A percentile compares a stretch with the other conserved stretches of the same genome.
phyloP scores from a whole-genome alignment of 2,888 invertebrate species.

The Sabellastarte sp. region DNA sequence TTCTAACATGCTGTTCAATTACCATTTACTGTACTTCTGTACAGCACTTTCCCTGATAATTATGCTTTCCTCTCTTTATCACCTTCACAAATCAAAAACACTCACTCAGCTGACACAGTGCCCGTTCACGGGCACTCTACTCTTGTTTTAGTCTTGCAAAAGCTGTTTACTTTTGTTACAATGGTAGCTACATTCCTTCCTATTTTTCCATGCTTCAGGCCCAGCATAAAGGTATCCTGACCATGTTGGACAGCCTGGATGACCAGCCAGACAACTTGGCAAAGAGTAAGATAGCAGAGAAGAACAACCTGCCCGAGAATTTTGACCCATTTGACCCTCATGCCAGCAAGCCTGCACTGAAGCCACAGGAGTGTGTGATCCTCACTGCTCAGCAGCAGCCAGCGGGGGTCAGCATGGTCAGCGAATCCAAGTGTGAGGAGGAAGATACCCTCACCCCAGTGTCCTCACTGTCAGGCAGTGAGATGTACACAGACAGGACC shows the following conservation, averaged over 20 bases:
- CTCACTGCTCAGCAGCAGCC: not conserved
- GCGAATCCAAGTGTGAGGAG: not conserved
- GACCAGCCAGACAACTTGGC: not conserved
- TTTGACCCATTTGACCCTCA: not conserved
- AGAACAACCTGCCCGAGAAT: not conserved
- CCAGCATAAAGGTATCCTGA: constrained; percentile 2
- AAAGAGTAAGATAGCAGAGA: not conserved
- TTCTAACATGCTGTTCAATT: no score
- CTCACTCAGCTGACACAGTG: no score
- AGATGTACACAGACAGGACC: not conserved
- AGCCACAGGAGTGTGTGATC: not conserved
- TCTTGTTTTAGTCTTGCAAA: no score
- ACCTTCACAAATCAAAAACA: no score
- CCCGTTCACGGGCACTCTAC: no score
- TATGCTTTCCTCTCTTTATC: no score
- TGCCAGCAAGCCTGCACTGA: not conserved
- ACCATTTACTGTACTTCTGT: no score
- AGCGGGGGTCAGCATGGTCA: not conserved
- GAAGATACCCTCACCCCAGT: not conserved
- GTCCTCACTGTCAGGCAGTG: not conserved
- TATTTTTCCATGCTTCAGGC: not conserved
- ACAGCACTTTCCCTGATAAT: no score
- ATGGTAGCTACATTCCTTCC: no score
- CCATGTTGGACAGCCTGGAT: not conserved
- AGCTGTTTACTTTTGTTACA: no score